Conservation (phyloP, 2,888 invertebrate genomes). For the Cactoblastis cactorum region DNA sequence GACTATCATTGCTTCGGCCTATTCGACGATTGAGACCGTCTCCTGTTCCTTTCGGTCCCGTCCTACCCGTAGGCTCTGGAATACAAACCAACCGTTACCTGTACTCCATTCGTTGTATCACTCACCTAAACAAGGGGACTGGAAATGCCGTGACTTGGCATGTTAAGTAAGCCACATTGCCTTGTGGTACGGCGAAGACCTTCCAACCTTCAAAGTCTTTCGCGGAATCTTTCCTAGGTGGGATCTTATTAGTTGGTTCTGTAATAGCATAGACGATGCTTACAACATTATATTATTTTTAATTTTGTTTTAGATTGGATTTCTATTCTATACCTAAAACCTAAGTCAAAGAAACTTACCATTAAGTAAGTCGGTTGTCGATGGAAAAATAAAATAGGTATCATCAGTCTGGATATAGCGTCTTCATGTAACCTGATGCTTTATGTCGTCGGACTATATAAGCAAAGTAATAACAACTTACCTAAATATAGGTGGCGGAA, state of each 20-base stretch:
- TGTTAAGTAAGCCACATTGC: conserved; percentile 78
- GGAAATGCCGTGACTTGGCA: conserved; percentile 86
- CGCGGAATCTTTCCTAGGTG: conserved; percentile 78
- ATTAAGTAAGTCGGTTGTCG: background rate
- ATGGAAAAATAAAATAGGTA: no score
- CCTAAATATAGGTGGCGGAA: conserved; percentile 75
- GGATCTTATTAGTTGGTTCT: conserved; percentile 81
- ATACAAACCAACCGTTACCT: conserved; percentile 51
- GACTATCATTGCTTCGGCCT: conserved; percentile 62
- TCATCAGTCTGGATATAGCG: no score
- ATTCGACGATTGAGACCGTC: conserved; percentile 80
- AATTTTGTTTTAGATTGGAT: background rate
- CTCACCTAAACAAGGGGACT: conserved; percentile 85
- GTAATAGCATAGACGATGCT: conserved; percentile 30
- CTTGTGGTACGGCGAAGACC: conserved; percentile 74
- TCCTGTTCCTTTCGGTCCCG: conserved; percentile 82
- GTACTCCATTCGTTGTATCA: conserved; percentile 43
- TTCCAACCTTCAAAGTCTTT: conserved; percentile 83
- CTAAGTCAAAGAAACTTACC: background rate
- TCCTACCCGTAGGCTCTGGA: conserved; percentile 86
- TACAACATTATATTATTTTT: background rate
- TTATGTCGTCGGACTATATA: background rate
- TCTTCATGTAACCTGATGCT: background rate
- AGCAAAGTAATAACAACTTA: conserved; percentile 35
- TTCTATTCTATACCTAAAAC: background rate